These are phyloP conservation scores for Garra rufa DNA, from an alignment of 2,113 vertebrate species.

Conservation along the genomic window DNA sequence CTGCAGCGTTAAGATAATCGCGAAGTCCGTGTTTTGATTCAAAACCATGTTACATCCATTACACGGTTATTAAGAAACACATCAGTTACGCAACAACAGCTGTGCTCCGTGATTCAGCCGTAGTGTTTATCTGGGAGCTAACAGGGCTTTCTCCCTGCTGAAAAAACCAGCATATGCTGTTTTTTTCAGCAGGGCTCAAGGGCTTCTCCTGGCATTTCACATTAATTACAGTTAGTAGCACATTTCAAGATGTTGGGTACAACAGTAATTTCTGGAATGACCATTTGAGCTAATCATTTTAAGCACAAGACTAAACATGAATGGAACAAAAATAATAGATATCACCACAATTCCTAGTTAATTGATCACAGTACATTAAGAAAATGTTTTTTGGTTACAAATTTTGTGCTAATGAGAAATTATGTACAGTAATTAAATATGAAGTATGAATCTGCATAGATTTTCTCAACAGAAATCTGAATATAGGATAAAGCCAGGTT, in stretches of 20 bases:
- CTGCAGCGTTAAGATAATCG: background rate
- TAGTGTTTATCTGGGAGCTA: conserved; percentile 20
- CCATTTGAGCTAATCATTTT: background rate
- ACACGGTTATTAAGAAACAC: conserved; percentile 17
- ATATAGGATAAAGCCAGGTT: too few species aligned
- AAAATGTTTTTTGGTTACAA: background rate
- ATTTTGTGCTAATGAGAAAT: too few species aligned
- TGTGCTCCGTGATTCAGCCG: background rate
- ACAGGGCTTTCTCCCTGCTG: background rate
- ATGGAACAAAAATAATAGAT: background rate
- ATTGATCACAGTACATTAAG: background rate
- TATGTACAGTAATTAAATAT: too few species aligned
- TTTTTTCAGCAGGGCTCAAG: too few species aligned
- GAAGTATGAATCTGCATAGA: too few species aligned
- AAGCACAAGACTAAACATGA: background rate
- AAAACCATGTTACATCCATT: conserved; percentile 8
- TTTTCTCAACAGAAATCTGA: too few species aligned
- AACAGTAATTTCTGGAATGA: background rate
- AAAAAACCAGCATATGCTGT: too few species aligned
- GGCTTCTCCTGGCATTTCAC: background rate
- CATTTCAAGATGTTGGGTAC: conserved; percentile 13
- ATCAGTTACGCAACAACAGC: conserved; percentile 10
- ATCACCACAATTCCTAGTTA: background rate
- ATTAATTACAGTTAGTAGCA: background rate
- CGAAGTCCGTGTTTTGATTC: background rate